A percentile compares a stretch with the other conserved stretches of the same genome.
Conservation (phyloP, 2,888 invertebrate genomes). For the Nemoura dubitans region DNA sequence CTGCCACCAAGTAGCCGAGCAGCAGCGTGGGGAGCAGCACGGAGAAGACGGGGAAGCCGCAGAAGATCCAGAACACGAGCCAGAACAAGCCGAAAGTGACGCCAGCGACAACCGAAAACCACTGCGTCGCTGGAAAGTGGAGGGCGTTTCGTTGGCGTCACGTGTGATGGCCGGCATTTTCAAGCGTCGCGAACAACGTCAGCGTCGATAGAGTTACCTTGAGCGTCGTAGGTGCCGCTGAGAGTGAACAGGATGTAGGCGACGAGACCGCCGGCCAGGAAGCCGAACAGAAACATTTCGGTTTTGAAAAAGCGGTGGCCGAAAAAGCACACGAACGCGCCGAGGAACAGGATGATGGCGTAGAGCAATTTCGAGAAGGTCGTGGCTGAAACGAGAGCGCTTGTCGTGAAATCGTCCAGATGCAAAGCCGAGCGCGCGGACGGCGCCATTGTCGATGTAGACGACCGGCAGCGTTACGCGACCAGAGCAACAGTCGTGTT, state of each 20-base stretch:
- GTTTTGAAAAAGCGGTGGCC: slow-evolving; percentile 73
- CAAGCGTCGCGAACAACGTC: not conserved
- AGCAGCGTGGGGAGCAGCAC: slow-evolving; percentile 68
- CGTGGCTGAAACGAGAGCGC: slow-evolving; percentile 59
- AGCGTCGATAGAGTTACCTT: not conserved
- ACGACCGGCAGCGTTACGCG: too few species aligned
- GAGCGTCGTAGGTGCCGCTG: not conserved
- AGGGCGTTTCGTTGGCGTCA: slow-evolving; percentile 46
- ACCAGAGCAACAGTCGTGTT: too few species aligned
- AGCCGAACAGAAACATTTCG: slow-evolving; percentile 70
- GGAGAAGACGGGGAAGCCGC: slow-evolving; percentile 69
- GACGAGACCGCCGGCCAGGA: slow-evolving; percentile 66
- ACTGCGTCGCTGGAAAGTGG: slow-evolving; percentile 63
- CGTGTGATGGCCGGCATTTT: not conserved
- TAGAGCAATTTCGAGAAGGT: slow-evolving; percentile 64
- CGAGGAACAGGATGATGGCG: slow-evolving; percentile 66
- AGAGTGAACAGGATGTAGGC: slow-evolving; percentile 62
- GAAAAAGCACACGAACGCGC: slow-evolving; percentile 69
- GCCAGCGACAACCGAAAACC: slow-evolving; percentile 65
- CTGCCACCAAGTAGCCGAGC: slow-evolving; percentile 70
- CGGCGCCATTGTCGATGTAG: not conserved
- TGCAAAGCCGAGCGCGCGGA: not conserved
- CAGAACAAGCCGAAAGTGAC: slow-evolving; percentile 68
- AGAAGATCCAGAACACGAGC: slow-evolving; percentile 70
- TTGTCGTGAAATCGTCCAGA: not conserved